Percentiles rank a stretch among this genome's conserved stretches.
Evolutionary conservation across 2,797 vertebrate species (phyloP).

Genomic region (Lycodopsis pacificus): DNA sequence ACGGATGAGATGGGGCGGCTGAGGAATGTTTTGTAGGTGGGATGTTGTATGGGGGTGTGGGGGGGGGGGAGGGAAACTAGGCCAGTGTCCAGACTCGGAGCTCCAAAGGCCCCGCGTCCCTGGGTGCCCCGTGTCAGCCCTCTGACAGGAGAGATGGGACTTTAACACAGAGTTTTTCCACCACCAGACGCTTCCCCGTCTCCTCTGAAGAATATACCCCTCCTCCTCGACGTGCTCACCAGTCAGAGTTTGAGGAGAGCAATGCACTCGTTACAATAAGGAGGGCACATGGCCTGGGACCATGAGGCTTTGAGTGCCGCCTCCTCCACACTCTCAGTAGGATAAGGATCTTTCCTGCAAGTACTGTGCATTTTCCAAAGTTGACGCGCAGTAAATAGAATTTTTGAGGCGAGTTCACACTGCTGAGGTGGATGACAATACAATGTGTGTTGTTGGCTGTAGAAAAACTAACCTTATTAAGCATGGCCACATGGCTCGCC

Average conservation of each 20-base stretch:
- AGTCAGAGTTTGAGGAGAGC: conserved; percentile 85
- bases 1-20: conserved; percentile 79
- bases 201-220: conserved; percentile 83
- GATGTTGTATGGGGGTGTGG: conserved; percentile 50
- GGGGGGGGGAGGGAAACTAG: conserved; percentile 75
- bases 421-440: conserved; percentile 42
- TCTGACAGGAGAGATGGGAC: conserved; percentile 87
- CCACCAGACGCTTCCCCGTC: conserved; percentile 72
- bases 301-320: conserved; percentile 80
- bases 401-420: conserved; percentile 57
- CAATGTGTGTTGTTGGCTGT: conserved; percentile 16
- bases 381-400: conserved; percentile 74
- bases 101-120: conserved; percentile 82
- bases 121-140: conserved; percentile 81
- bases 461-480: conserved; percentile 24
- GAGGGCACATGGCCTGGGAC: conserved; percentile 87
- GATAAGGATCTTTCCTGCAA: conserved; percentile 73
- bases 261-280: conserved; percentile 87
- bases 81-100: conserved; percentile 85
- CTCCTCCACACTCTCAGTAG: conserved; percentile 75
- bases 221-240: conserved; percentile 68
- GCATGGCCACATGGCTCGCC: conserved; percentile 20
- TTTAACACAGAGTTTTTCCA: conserved; percentile 82
- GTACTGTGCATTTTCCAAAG: conserved; percentile 66
- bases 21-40: conserved; percentile 80